Percentiles rank a stretch among this genome's conserved stretches.
These are phyloP conservation scores for human (Homo sapiens) DNA, from an alignment of 2,113 vertebrate genomes.

Conservation along the genomic window GRCh38 chr17:80803001-80803500, in stretches of 20 bases:
- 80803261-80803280: neutral
- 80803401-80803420: neutral
- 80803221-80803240: neutral
- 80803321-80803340: neutral
- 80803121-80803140: rapidly evolving
- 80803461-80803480: neutral
- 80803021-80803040: neutral
- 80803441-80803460: rapidly evolving
- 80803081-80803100: neutral
- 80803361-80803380: rapidly evolving
- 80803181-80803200: neutral
- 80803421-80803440: neutral
- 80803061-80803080: neutral
- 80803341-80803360: neutral
- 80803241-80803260: neutral
- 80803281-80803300: neutral
- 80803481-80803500: neutral
- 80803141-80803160: neutral
- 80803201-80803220: no score
- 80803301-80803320: neutral
- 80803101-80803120: no score
- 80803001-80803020: neutral
- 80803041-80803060: no score
- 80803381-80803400: rapidly evolving
- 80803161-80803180: no score